Evolutionary conservation across 2,797 vertebrate genomes (phyloP), one percentile per base, ranked within the genome.

Genomic region (Sorex maritimensis): DNA sequence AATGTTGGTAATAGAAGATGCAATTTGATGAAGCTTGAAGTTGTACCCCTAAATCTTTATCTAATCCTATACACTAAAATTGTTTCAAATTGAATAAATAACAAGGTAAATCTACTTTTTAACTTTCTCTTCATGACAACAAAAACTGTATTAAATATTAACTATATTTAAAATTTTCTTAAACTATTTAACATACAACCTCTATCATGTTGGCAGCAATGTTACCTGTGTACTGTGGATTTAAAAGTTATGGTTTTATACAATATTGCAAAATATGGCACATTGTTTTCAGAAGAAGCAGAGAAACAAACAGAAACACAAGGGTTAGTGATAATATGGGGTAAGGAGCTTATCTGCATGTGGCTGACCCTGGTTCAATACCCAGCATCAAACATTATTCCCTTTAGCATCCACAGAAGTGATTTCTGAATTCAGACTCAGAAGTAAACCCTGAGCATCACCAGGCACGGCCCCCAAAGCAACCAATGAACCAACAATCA

Each of bases 121-220:
- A 11, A 52, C 10, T 8, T 14, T 52, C 10, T 52, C 10, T 52
- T 52, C 49, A 52, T 52, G 49, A 52, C 10, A 52, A 52, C 41
- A 30, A 81, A 92, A 80, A 82, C 68, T 86, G 78, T 86, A 78
- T 74, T 49, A 55, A 87, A 93, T 81, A 71, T 49, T 79, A 81
- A 2, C 17, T 90, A 71, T 72, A 44, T 85, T 28, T 67, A 69
- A n/a, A 72, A 24, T 34, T 80, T 13, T 88, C 26, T 71, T 81
- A 77, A 85, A 73, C 92, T 89, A 84, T 30, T 92, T 83, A 94
- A 46, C 74, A 85, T 52, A 81, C 1, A 77, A 17, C 11, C n/a
- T n/a, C 30, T 6, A 5, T 74, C 38, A 5, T 61, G 41, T 78
- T 44, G 49, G 88, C 0, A 69, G 14, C 26, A n/a, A 52, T 23